Base-by-base conservation (phyloP, 2,888 invertebrate genomes). In the Eupithecia vulgata region DNA sequence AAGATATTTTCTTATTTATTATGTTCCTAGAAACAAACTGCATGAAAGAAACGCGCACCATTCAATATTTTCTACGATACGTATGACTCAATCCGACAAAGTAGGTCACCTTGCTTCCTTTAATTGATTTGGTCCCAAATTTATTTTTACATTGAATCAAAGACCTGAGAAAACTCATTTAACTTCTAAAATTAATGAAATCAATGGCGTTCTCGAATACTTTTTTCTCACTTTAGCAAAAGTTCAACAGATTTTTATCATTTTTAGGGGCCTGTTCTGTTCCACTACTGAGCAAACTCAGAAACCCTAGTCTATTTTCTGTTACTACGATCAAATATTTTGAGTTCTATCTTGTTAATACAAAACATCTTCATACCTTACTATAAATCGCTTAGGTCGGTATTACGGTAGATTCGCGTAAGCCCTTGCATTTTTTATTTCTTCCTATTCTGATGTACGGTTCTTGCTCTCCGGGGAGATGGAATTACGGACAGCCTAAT, bases 401-500 rank as follows among this genome's bases (percentile, higher is more conserved):
- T 64, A 73, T 42, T 68, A 61, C 59, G 25, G 21, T 52, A 52
- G 3, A 12, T 67, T 70, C 25, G 48, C 61, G n/a, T 45, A 52
- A 25, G 35, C 37, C 25, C 64, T 30, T 72, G 59, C 13, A 72
- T 70, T 68, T 70, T 70, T 70, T 68, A 68, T 68, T 34, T 34
- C 45, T 64, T 25, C 30, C 70, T 72, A 72, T 71, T 76, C 70
- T 71, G 73, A 72, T 61, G 72, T 68, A 70, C 40, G 68, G 71
- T 45, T 76, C 66, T 71, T 74, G 71, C 69, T 45, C 71, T 68
- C 71, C 68, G 52, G 71, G 45, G 35, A 21, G 66, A 62, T 68
- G 68, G 65, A 77, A 77, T 79, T 71, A 77, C 73, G 69, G 57
- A 67, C 71, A 67, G 62, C 12, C 45, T 73, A 73, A 75, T 77